These are phyloP conservation scores for Lepidocolaptes lacrymiger DNA, from an alignment of 2,797 vertebrate genomes.

Conservation along the genomic window DNA sequence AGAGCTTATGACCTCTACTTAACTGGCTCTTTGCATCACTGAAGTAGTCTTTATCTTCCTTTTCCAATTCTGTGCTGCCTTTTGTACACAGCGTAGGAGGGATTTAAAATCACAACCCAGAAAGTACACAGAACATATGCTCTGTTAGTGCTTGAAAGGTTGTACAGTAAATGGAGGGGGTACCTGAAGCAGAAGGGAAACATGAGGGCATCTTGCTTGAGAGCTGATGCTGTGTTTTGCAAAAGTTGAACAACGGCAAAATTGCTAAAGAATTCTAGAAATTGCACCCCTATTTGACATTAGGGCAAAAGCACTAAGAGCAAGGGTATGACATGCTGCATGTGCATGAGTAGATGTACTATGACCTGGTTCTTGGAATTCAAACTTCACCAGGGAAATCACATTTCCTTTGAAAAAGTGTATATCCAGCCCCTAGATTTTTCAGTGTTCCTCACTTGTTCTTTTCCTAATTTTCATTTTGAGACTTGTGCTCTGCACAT, in stretches of 20 bases:
- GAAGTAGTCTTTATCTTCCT: neutral
- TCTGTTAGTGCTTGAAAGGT: neutral
- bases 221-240: neutral
- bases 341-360: accelerated
- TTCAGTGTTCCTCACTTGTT: neutral
- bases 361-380: neutral
- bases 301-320: neutral
- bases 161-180: neutral
- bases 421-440: neutral
- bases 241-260: neutral
- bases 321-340: neutral
- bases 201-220: neutral
- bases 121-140: neutral
- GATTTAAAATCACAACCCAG: neutral
- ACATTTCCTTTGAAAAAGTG: neutral
- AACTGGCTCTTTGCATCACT: neutral
- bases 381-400: neutral
- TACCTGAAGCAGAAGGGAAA: neutral
- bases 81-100: neutral
- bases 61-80: neutral
- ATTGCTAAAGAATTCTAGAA: neutral
- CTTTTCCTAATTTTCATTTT: neutral
- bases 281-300: neutral
- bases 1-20: neutral
- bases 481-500: neutral